A percentile compares a stretch with the other conserved stretches of the same genome.
Evolutionary conservation across 2,888 invertebrate genomes (phyloP).

Genomic region (Oxyteleia sp.): DNA sequence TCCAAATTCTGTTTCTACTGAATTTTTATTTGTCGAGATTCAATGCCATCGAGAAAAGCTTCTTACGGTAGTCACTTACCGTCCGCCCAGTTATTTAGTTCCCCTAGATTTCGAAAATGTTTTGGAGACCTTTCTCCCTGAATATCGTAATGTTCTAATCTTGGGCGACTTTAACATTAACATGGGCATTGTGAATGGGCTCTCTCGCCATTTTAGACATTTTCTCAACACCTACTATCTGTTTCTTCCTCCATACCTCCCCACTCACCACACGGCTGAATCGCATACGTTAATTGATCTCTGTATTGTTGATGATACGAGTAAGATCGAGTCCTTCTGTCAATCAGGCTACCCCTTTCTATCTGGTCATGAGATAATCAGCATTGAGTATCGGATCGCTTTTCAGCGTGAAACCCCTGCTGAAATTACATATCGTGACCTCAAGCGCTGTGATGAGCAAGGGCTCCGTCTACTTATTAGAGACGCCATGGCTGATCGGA

Average conservation of each 20-base stretch:
- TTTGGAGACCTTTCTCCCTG: not conserved
- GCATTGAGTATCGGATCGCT: not conserved
- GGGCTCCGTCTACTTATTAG: not conserved
- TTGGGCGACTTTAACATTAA: slow-evolving; percentile 41
- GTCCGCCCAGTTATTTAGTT: slow-evolving; percentile 9
- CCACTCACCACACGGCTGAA: slow-evolving; percentile 10
- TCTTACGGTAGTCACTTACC: not conserved
- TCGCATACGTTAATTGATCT: slow-evolving; percentile 21
- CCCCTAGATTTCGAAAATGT: not conserved
- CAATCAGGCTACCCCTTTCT: slow-evolving; percentile 34
- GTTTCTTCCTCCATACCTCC: not conserved
- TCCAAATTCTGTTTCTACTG: too few relatives aligned
- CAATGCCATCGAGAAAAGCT: not conserved
- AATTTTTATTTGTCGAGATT: slow-evolving; percentile 22
- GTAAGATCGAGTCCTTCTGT: not conserved
- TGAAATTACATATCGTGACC: not conserved
- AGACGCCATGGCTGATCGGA: too few relatives aligned
- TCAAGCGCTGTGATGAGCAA: not conserved
- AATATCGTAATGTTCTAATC: not conserved
- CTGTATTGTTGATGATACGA: slow-evolving; percentile 1
- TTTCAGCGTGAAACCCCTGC: too few relatives aligned
- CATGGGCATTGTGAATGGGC: not conserved
- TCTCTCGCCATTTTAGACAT: not conserved
- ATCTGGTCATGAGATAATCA: slow-evolving; percentile 34
- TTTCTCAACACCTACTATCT: not conserved